Base-by-base conservation (phyloP, 1,140 invertebrate species). In the Bombus sylvicola region DNA sequence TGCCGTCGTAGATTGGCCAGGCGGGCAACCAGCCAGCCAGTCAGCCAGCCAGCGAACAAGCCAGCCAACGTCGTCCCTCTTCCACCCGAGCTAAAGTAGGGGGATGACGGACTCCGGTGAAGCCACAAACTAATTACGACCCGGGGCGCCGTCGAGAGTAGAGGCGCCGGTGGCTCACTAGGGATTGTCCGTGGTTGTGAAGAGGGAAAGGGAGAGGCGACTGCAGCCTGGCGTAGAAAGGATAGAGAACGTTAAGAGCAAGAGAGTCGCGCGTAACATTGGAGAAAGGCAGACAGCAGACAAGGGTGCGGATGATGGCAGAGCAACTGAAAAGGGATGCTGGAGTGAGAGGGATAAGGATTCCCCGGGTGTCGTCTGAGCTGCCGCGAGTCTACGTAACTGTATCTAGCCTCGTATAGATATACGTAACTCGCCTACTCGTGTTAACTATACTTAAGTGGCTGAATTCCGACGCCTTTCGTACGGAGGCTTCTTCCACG, bases 41-140 rank as follows among this genome's bases (percentile, higher is more conserved):
- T 47, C 87, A 91, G 86, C 81, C 85, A 91, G 85, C 79, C 78
- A 86, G 80, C 85, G 47, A 87, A 53, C 78, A 72, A 91, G 82
- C 87, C 76, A 91, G 86, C 89, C 89, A 81, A 90, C 86, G 85
- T 80, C 80, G 39, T 90, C 89, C 86, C 88, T 88, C 81, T 88
- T 86, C 74, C 83, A 59, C 57, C 62, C 71, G 62, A 13, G 74
- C 81, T 73, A 87, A 82, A 79, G 87, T 81, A 75, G 79, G 86
- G 89, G 92, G 88, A 92, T 93, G 93, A 94, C 90, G 91, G 93
- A 92, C 91, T 89, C 88, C 88, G 90, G 62, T 71, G 89, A 92
- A 94, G 91, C 94, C 94, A 90, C 94, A 94, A 94, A 94, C 94
- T 94, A 94, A 95, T 95, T 95, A 93, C 94, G 91, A 93, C 93